phyloP scores from a whole-genome alignment of 2,888 invertebrate genomes.

The Mechanitis mazaeus region DNA sequence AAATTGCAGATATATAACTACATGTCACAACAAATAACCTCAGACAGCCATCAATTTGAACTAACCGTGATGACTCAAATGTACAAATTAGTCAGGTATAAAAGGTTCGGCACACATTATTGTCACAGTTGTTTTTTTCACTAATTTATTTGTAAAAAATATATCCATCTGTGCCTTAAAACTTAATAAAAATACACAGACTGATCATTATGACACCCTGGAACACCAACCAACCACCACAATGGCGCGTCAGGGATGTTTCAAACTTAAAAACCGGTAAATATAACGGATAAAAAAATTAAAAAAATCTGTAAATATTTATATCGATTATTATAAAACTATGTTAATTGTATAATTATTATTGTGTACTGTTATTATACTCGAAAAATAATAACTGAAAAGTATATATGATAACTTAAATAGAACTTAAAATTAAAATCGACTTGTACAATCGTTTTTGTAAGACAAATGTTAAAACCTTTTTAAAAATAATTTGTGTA shows the following conservation, averaged over 20 bases:
- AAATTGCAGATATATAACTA: conserved; percentile 57
- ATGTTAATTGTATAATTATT: no score
- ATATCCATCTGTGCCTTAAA: conserved; percentile 60
- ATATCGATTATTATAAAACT: neutral
- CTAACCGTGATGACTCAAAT: conserved; percentile 73
- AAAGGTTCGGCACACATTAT: conserved; percentile 73
- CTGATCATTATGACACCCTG: conserved; percentile 54
- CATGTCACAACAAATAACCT: conserved; percentile 75
- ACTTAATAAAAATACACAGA: conserved; percentile 59
- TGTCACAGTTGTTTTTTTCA: conserved; percentile 63
- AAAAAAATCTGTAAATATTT: neutral
- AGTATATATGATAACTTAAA: no score
- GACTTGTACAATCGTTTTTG: no score
- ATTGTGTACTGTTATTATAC: no score
- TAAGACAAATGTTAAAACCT: no score
- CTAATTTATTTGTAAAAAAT: conserved; percentile 62
- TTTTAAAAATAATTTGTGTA: no score
- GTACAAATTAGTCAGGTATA: conserved; percentile 65
- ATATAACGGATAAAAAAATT: conserved; percentile 14
- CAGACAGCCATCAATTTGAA: conserved; percentile 64
- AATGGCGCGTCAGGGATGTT: conserved; percentile 63
- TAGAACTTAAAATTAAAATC: no score
- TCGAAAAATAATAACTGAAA: no score
- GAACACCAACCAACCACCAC: conserved; percentile 49
- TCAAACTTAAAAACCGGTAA: conserved; percentile 38